A percentile compares a stretch with the other conserved stretches of the same genome.
Evolutionary conservation across 2,113 vertebrate species (phyloP).

Genomic region (Phocoena sinus): DNA sequence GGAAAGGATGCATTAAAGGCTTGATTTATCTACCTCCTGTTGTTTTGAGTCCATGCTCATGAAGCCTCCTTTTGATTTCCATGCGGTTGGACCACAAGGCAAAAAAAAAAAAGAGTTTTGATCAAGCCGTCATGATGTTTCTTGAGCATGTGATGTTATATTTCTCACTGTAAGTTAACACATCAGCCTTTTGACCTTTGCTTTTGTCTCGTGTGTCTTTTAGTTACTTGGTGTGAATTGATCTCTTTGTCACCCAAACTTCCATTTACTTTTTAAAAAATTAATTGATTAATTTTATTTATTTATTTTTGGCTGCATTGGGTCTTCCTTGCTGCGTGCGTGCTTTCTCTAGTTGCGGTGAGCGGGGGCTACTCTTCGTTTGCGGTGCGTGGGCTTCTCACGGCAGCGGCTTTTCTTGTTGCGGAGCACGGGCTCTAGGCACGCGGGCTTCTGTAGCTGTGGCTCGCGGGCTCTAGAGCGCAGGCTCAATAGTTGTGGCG

Average conservation of each 20-base stretch:
- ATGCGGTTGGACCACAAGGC: background rate
- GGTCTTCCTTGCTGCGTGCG: no score
- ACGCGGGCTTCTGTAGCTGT: no score
- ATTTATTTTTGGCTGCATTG: no score
- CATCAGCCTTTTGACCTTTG: conserved; percentile 3
- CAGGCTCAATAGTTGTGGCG: no score
- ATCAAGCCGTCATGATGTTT: background rate
- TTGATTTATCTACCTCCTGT: background rate
- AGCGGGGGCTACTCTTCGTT: no score
- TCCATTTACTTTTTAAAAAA: background rate
- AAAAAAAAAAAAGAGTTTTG: conserved; percentile 1
- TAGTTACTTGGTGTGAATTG: background rate
- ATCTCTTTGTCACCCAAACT: background rate
- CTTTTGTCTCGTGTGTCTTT: background rate
- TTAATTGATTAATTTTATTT: no score
- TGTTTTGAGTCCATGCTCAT: background rate
- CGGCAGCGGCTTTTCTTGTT: no score
- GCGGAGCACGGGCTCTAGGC: no score
- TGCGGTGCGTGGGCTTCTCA: no score
- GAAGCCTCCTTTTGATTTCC: conserved; percentile 39
- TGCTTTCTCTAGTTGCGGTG: no score
- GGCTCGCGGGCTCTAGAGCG: no score
- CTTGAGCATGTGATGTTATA: background rate
- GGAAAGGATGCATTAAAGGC: background rate
- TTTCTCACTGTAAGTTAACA: conserved; percentile 40